These are phyloP conservation scores for Oligia latruncula DNA, from an alignment of 2,888 invertebrate species.

Conservation along the genomic window DNA sequence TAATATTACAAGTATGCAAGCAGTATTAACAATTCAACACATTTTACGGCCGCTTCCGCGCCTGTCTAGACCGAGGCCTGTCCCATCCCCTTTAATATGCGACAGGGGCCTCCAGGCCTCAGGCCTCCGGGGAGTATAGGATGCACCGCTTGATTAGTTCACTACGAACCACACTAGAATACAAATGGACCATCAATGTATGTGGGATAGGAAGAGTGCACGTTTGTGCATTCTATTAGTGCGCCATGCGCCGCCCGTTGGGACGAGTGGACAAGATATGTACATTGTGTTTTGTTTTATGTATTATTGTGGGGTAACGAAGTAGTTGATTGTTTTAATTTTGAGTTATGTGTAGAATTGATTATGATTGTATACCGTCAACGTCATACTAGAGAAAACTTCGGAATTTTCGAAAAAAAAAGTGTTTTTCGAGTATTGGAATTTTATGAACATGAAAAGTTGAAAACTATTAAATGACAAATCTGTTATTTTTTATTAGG, in stretches of 20 bases:
- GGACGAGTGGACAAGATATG: constrained; percentile 49
- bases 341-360: neutral
- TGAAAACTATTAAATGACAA: too few relatives aligned
- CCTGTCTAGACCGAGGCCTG: constrained; percentile 11
- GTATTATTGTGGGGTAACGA: constrained; percentile 17
- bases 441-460: too few relatives aligned
- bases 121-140: constrained; percentile 60
- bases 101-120: constrained; percentile 49
- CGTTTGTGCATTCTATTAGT: constrained; percentile 52
- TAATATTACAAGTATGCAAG: constrained; percentile 25
- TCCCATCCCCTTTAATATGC: constrained; percentile 61
- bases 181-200: constrained; percentile 59
- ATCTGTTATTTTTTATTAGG: too few relatives aligned
- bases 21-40: constrained; percentile 25
- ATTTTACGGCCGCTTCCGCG: constrained; percentile 51
- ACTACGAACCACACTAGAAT: constrained; percentile 52
- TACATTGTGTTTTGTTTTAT: constrained; percentile 20
- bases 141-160: constrained; percentile 67
- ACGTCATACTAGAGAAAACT: neutral
- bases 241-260: constrained; percentile 33
- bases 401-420: neutral
- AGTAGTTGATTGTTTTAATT: constrained; percentile 2
- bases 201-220: constrained; percentile 57
- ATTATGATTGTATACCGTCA: neutral
- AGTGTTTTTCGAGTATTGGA: neutral